Conservation (phyloP, 92 coral and sea anemone genomes). For the Actinostola sp. region DNA sequence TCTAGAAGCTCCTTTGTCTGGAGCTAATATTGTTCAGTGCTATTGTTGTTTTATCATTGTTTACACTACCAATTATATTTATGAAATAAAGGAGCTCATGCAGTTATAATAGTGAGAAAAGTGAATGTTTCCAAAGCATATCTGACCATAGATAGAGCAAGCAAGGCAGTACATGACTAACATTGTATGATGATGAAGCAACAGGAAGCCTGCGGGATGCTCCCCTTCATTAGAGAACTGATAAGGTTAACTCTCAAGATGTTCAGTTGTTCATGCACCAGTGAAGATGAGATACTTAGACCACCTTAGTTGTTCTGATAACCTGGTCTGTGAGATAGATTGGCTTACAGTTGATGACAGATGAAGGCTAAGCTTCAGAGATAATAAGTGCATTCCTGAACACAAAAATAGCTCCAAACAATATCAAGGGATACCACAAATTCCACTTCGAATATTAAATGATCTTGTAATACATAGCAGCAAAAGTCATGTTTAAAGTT, state of each 20-base stretch:
- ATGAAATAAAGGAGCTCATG: too few species aligned
- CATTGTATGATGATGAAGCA: neutral
- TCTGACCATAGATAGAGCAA: neutral
- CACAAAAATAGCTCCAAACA: neutral
- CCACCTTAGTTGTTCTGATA: slow-evolving; percentile 40
- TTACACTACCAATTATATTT: neutral
- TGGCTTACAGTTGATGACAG: slow-evolving; percentile 34
- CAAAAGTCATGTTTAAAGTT: too few species aligned
- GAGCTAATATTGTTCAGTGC: neutral
- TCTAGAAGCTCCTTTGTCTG: too few species aligned
- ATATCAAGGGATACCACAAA: slow-evolving; percentile 21
- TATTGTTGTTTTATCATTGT: slow-evolving; percentile 11
- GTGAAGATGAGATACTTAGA: slow-evolving; percentile 14
- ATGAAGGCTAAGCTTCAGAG: slow-evolving; percentile 9
- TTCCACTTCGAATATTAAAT: too few species aligned
- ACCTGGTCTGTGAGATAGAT: slow-evolving; percentile 27
- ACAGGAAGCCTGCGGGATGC: slow-evolving; percentile 37
- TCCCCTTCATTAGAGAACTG: slow-evolving; percentile 22
- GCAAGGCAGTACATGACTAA: neutral
- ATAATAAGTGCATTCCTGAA: slow-evolving; percentile 27
- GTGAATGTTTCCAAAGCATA: neutral
- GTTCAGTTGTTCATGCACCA: slow-evolving; percentile 15
- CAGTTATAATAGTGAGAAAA: too few species aligned
- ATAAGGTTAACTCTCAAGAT: slow-evolving; percentile 38
- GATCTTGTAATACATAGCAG: too few species aligned